These are phyloP conservation scores for Peromyscus eremicus DNA, from an alignment of 2,797 vertebrate genomes.

Conservation along the genomic window DNA sequence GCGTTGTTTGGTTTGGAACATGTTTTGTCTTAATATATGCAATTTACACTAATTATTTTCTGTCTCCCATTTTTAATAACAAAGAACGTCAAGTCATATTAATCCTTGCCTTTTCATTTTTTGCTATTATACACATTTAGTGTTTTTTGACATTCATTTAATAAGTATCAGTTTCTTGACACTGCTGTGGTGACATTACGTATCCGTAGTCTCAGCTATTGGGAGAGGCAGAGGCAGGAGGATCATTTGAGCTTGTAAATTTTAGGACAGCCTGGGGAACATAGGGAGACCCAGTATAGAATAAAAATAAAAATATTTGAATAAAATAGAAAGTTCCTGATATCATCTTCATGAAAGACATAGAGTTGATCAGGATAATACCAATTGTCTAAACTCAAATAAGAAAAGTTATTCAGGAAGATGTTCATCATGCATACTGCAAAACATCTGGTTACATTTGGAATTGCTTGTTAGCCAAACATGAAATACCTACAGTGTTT, in stretches of 20 bases:
- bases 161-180: slow-evolving; percentile 46
- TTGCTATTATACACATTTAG: not conserved
- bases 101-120: slow-evolving; percentile 44
- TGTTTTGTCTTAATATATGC: not conserved
- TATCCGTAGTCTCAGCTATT: not conserved
- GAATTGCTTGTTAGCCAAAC: slow-evolving; percentile 46
- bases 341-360: slow-evolving; percentile 23
- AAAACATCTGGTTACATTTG: slow-evolving; percentile 64
- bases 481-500: slow-evolving; percentile 43
- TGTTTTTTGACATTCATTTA: slow-evolving; percentile 55
- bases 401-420: slow-evolving; percentile 36
- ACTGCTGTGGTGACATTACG: not conserved
- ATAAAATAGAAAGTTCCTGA: slow-evolving; percentile 30
- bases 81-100: slow-evolving; percentile 21
- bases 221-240: not conserved
- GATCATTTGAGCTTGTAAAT: not conserved
- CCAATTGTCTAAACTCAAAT: slow-evolving; percentile 34
- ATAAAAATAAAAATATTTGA: not conserved
- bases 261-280: not conserved
- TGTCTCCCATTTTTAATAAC: not conserved
- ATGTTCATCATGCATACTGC: slow-evolving; percentile 15
- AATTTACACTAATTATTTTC: slow-evolving; percentile 40
- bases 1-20: slow-evolving; percentile 14
- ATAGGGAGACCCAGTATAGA: not conserved
- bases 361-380: not conserved